These are phyloP conservation scores for Synergus japonicus DNA, from an alignment of 2,888 invertebrate species.

Conservation along the genomic window DNA sequence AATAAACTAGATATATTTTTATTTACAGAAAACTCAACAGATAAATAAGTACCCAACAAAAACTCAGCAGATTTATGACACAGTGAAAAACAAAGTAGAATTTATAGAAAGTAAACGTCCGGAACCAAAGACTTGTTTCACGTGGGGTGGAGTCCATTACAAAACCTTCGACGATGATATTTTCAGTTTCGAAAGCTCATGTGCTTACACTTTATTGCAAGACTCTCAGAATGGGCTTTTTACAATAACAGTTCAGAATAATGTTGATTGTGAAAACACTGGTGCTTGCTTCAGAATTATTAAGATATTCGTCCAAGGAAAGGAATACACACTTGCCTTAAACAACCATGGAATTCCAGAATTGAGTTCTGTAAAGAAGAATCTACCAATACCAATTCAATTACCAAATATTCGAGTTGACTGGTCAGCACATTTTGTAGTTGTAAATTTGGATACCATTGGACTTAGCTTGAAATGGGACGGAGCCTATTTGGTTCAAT, in stretches of 20 bases:
- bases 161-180: slow-evolving; percentile 92
- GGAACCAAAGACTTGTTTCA: slow-evolving; percentile 86
- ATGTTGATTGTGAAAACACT: slow-evolving; percentile 78
- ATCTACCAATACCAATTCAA: slow-evolving; percentile 85
- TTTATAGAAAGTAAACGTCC: neutral
- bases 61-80: slow-evolving; percentile 40
- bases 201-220: slow-evolving; percentile 86
- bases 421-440: slow-evolving; percentile 84
- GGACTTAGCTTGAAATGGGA: slow-evolving; percentile 90
- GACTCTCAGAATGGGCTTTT: slow-evolving; percentile 86
- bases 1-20: neutral
- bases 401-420: slow-evolving; percentile 86
- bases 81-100: neutral
- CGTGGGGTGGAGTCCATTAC: slow-evolving; percentile 89
- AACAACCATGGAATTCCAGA: slow-evolving; percentile 57
- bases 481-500: slow-evolving; percentile 78
- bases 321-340: slow-evolving; percentile 81
- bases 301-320: slow-evolving; percentile 84
- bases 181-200: slow-evolving; percentile 86
- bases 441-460: slow-evolving; percentile 83
- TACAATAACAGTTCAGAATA: slow-evolving; percentile 82
- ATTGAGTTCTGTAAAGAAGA: slow-evolving; percentile 64
- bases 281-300: slow-evolving; percentile 79
- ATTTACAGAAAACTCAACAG: neutral
- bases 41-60: neutral